Conservation (phyloP, 1,140 invertebrate genomes). For the Habropoda laboriosa region DNA sequence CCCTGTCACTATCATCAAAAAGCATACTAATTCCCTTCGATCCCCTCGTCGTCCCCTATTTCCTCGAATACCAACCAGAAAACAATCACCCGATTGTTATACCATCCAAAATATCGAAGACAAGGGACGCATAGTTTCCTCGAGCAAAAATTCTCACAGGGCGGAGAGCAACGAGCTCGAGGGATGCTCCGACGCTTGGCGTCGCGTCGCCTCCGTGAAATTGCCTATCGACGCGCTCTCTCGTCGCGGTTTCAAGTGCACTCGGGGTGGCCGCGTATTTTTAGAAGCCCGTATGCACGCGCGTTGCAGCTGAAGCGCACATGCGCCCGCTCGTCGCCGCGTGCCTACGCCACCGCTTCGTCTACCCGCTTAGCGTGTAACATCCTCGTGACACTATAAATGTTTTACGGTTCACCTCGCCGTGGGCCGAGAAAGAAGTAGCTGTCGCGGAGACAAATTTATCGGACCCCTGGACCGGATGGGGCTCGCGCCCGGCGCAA, state of each 20-base stretch:
- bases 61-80: no score
- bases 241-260: conserved; percentile 69
- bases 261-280: conserved; percentile 69
- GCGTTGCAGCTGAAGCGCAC: conserved; percentile 72
- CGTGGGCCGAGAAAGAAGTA: conserved; percentile 7
- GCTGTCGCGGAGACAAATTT: conserved; percentile 43
- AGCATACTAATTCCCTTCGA: no score
- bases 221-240: conserved; percentile 32
- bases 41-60: no score
- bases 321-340: conserved; percentile 67
- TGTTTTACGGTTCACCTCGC: conserved; percentile 66
- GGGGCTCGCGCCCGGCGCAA: background rate
- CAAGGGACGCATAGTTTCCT: background rate
- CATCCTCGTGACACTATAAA: conserved; percentile 66
- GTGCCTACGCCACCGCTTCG: conserved; percentile 33
- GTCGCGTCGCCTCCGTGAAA: conserved; percentile 42
- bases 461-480: conserved; percentile 31
- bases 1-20: no score
- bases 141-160: no score
- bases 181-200: background rate
- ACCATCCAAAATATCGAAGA: no score
- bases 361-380: background rate
- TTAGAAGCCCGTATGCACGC: conserved; percentile 65
- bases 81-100: no score
- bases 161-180: background rate